Conservation (phyloP, 2,113 vertebrate genomes). For the Pterocles gutturalis region DNA sequence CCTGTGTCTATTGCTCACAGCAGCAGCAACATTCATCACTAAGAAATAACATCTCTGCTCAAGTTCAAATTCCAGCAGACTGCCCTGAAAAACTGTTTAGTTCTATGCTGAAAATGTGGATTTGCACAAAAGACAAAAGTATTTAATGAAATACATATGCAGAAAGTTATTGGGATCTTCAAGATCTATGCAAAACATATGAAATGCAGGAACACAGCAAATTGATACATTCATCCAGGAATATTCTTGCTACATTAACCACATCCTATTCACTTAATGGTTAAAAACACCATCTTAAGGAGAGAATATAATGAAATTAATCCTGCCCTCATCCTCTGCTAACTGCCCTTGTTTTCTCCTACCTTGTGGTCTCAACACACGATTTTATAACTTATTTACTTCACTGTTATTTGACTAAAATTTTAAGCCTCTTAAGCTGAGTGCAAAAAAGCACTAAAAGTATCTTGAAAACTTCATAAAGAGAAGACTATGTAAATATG, state of each 20-base stretch:
- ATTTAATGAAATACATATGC: background rate
- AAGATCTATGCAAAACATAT: background rate
- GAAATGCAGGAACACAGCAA: background rate
- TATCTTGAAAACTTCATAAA: background rate
- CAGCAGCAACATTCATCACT: background rate
- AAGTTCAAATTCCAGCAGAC: background rate
- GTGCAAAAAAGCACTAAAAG: background rate
- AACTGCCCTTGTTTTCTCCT: background rate
- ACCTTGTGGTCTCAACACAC: background rate
- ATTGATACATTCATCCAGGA: background rate
- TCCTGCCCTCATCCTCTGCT: background rate
- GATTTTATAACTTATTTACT: background rate
- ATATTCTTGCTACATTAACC: background rate
- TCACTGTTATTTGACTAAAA: background rate
- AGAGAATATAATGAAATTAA: background rate
- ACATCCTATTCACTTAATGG: background rate
- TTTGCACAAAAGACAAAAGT: background rate
- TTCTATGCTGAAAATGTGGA: background rate
- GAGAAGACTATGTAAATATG: background rate
- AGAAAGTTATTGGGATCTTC: background rate
- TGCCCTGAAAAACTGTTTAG: background rate
- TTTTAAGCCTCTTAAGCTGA: background rate
- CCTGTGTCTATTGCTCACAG: background rate
- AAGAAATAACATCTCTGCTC: background rate
- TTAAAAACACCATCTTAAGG: background rate